Conservation (phyloP, 2,113 vertebrate species). For the Cebus imitator region DNA sequence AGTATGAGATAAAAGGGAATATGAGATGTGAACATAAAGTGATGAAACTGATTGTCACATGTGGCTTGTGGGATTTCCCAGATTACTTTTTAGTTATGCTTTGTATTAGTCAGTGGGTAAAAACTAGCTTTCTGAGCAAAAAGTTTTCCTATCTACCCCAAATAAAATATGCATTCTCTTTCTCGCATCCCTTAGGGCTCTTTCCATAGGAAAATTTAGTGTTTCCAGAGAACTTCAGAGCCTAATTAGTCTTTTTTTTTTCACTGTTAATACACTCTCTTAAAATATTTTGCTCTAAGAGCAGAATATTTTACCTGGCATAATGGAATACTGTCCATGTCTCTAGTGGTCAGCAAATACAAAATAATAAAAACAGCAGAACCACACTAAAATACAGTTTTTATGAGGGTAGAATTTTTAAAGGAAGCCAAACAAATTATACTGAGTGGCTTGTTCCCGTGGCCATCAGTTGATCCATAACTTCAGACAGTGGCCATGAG, state of each 20-base stretch:
- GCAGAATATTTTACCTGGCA: neutral
- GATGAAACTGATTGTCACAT: neutral
- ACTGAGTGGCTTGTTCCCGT: neutral
- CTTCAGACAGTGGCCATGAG: neutral
- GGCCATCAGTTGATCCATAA: neutral
- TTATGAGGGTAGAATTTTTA: neutral
- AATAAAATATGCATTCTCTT: conserved; percentile 26
- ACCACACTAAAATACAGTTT: neutral
- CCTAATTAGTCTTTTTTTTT: neutral
- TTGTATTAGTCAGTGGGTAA: neutral
- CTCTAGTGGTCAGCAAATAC: neutral
- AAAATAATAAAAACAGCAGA: conserved; percentile 12
- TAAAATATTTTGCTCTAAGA: conserved; percentile 18
- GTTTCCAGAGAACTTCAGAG: neutral
- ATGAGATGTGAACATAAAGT: neutral
- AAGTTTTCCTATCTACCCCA: neutral
- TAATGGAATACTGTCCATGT: neutral
- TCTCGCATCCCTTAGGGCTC: neutral
- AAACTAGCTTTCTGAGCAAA: neutral
- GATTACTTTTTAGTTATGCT: neutral
- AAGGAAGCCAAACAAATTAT: neutral
- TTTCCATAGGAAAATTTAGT: neutral
- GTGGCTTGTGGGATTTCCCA: neutral
- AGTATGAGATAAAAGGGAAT: conserved; percentile 35
- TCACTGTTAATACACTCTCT: neutral